phyloP scores from a whole-genome alignment of 2,888 invertebrate genomes.

The Dryobota labecula region DNA sequence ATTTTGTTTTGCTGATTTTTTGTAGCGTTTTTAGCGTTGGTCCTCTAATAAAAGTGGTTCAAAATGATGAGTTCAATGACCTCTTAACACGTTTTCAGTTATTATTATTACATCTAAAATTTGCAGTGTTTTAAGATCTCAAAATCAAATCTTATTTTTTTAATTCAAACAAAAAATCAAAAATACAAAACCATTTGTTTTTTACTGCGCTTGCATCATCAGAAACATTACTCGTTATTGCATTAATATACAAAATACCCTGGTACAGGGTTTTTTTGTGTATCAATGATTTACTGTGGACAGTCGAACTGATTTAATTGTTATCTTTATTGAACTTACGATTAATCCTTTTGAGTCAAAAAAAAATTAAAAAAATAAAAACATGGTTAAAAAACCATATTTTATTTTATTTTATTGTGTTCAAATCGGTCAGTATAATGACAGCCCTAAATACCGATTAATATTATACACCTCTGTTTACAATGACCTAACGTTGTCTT shows the following conservation, averaged over 20 bases:
- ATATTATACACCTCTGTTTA: conserved; percentile 4
- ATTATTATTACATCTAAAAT: too few relatives aligned
- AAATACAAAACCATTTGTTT: too few relatives aligned
- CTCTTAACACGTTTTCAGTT: too few relatives aligned
- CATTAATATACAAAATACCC: too few relatives aligned
- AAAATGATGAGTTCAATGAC: too few relatives aligned
- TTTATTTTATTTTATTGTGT: too few relatives aligned
- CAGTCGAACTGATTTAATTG: background rate
- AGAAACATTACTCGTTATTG: background rate
- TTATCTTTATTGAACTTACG: background rate
- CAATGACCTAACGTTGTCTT: background rate
- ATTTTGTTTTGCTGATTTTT: too few relatives aligned
- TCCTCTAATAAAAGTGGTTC: too few relatives aligned
- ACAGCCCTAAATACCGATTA: conserved; percentile 17
- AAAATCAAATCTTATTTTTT: background rate
- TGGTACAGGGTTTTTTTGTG: too few relatives aligned
- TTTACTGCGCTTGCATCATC: background rate
- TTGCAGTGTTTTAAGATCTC: conserved; percentile 41
- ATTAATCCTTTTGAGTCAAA: background rate
- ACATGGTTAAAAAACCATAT: too few relatives aligned
- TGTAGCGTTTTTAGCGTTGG: too few relatives aligned
- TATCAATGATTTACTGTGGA: background rate
- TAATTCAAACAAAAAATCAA: background rate
- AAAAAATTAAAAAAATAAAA: too few relatives aligned
- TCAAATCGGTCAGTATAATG: conserved; percentile 1